These are phyloP conservation scores for Hemiprocne comata DNA, from an alignment of 2,113 vertebrate genomes.

Conservation along the genomic window DNA sequence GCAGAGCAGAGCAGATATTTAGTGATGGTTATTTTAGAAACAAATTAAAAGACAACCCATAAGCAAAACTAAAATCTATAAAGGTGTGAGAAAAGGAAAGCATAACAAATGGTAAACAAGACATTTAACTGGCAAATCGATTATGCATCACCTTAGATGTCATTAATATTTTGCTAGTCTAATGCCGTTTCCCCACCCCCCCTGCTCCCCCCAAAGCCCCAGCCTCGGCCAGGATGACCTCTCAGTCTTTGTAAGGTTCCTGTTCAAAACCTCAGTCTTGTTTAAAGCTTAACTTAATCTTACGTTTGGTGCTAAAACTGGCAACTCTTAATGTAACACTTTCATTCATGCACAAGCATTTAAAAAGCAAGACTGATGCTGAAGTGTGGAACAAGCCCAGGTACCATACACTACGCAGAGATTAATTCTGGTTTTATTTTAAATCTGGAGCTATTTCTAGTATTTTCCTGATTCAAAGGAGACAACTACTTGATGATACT, in stretches of 20 bases:
- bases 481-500: neutral
- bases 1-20: neutral
- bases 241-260: fast-evolving
- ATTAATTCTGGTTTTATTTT: neutral
- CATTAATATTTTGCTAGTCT: neutral
- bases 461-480: neutral
- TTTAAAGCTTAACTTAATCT: neutral
- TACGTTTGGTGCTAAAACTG: neutral
- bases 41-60: neutral
- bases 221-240: neutral
- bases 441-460: neutral
- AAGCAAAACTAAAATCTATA: neutral
- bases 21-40: neutral
- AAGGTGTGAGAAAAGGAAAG: neutral
- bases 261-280: neutral
- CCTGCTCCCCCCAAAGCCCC: neutral
- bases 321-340: neutral
- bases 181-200: fast-evolving
- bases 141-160: neutral
- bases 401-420: neutral
- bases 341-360: neutral
- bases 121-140: neutral
- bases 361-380: neutral
- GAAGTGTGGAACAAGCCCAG: neutral
- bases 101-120: neutral